These are phyloP conservation scores for Sula dactylatra DNA, from an alignment of 2,113 vertebrate genomes.

Conservation along the genomic window DNA sequence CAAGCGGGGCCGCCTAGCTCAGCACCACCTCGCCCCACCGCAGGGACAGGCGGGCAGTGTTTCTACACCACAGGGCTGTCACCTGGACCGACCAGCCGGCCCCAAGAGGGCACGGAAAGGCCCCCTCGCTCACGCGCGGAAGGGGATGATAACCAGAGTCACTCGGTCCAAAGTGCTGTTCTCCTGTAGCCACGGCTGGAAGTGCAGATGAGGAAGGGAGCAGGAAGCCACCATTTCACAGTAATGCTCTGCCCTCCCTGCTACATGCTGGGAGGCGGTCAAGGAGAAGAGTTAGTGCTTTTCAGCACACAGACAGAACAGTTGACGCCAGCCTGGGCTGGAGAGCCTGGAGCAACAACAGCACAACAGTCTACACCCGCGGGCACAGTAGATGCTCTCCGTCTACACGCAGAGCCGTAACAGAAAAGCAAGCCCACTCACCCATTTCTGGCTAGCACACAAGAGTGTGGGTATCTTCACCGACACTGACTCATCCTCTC, in stretches of 20 bases:
- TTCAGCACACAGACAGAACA: neutral
- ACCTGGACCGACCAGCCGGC: rapidly evolving
- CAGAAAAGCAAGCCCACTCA: neutral
- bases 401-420: neutral
- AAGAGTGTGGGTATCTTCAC: neutral
- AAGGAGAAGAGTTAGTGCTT: neutral
- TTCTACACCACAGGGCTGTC: neutral
- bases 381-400: neutral
- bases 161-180: neutral
- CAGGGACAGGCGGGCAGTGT: neutral
- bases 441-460: neutral
- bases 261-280: neutral
- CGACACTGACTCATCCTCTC: neutral
- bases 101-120: neutral
- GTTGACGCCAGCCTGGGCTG: neutral
- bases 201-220: neutral
- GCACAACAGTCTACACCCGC: rapidly evolving
- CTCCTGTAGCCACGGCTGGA: neutral
- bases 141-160: neutral
- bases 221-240: slow-evolving; percentile 14
- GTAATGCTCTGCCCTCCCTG: neutral
- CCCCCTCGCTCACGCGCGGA: rapidly evolving
- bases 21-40: neutral
- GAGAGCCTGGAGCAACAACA: neutral
- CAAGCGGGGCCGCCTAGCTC: neutral